phyloP scores from a whole-genome alignment of 2,113 vertebrate species.

The Oostethus manadensis region DNA sequence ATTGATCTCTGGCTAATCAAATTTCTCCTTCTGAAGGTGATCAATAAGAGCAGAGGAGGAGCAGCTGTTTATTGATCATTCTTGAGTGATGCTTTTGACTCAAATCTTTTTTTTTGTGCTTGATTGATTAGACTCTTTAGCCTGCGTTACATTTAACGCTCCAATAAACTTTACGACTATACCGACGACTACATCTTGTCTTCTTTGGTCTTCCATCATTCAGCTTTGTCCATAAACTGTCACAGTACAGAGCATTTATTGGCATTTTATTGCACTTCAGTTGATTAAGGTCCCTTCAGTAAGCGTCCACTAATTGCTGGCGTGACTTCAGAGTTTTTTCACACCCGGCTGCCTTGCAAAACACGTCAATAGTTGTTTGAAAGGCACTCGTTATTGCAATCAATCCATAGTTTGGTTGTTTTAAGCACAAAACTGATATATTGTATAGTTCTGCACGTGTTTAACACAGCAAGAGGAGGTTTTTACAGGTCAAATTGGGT shows the following conservation, averaged over 20 bases:
- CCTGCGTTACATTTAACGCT: slow-evolving; percentile 18
- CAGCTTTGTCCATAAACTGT: not conserved
- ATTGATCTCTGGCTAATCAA: slow-evolving; percentile 45
- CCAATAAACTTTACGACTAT: slow-evolving; percentile 39
- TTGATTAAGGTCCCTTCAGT: too few species aligned
- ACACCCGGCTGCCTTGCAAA: too few species aligned
- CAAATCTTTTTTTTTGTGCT: not conserved
- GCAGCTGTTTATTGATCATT: slow-evolving; percentile 17
- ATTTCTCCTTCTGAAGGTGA: slow-evolving; percentile 39
- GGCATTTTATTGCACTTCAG: too few species aligned
- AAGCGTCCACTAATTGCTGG: too few species aligned
- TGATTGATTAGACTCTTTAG: not conserved
- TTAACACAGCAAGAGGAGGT: too few species aligned
- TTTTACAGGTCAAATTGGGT: too few species aligned
- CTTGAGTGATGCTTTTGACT: not conserved
- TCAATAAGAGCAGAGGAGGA: slow-evolving; percentile 30
- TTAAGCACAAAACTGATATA: too few species aligned
- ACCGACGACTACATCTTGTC: not conserved
- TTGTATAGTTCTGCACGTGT: too few species aligned
- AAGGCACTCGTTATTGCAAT: too few species aligned
- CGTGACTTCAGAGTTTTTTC: too few species aligned
- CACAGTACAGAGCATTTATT: not conserved
- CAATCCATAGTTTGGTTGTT: too few species aligned
- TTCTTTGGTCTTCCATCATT: not conserved
- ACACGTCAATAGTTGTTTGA: too few species aligned